Base-by-base conservation (phyloP, 2,113 vertebrate species). In the Arizona elegans region DNA sequence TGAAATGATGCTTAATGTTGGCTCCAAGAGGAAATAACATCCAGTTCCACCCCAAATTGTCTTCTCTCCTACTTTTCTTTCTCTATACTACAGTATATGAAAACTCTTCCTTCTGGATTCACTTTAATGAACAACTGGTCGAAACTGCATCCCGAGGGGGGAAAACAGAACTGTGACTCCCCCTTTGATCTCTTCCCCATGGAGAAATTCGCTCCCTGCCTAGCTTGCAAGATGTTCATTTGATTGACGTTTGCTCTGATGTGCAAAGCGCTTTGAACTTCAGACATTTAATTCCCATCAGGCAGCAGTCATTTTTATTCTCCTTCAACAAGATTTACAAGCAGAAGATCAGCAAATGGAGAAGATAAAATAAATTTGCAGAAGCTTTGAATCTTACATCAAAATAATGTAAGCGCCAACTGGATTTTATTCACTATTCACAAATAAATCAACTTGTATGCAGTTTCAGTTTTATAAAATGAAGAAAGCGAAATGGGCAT, bases 171-270 rank as follows among this genome's bases (percentile, higher is more conserved):
- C 98, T 96, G 96, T 56, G 96, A 98, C 98, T 98, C 98, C 98
- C 96, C 96, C 98, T 99, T 98, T 98, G 97, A 98, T 98, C 96
- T 95, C 95, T 89, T 98, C 98, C 98, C 98, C 97, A 97, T 94
- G 97, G 98, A 98, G 97, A 96, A 91, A 94, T 90, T 58, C 94
- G 29, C 97, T 97, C 98, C 98, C 96, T 93, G 96, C 97, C 96
- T 95, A 91, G 97, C 97, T 98, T 95, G 97, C 97, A 96, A 97
- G 96, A 97, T 96, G 97, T 96, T 92, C 95, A 88, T 96, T 96
- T 99, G 99, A 99, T 97, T 99, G 99, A 99, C 98, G 92, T 97
- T 94, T 96, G 97, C 98, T 98, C 97, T 99, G 98, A 99, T 99
- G 98, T 98, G 95, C 97, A 95, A 98, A 97, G 96, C 87, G 97